Evolutionary conservation across 1,140 invertebrate species (phyloP).

Genomic region (Drosophila orosa): DNA sequence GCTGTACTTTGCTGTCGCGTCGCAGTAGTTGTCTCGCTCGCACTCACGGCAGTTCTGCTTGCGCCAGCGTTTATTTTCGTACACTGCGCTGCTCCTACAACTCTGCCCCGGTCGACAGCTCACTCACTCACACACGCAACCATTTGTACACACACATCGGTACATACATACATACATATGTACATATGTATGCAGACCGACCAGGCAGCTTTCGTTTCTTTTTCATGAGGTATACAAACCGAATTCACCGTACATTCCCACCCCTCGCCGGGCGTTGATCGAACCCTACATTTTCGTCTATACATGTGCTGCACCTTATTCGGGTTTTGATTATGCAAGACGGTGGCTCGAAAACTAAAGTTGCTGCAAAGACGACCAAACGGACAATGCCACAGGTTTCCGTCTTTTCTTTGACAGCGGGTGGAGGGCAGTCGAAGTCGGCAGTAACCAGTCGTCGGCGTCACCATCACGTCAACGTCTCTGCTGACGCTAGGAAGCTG

Average conservation of each 20-base stretch:
- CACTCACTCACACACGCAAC: conserved; percentile 31
- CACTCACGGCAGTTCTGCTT: conserved; percentile 54
- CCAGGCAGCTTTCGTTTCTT: conserved; percentile 72
- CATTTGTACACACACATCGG: conserved; percentile 17
- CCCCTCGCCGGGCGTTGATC: conserved; percentile 7
- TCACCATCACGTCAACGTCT: conserved; percentile 56
- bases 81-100: conserved; percentile 61
- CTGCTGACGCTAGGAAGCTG: conserved; percentile 64
- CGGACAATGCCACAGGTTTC: conserved; percentile 50
- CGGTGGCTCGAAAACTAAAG: conserved; percentile 13
- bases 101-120: conserved; percentile 49
- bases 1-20: conserved; percentile 79
- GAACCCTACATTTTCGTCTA: conserved; percentile 27
- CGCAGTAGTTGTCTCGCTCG: conserved; percentile 76
- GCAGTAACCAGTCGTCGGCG: conserved; percentile 55
- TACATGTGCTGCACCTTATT: conserved; percentile 29
- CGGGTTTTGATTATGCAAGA: conserved; percentile 44
- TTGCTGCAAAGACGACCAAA: conserved; percentile 2
- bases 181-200: conserved; percentile 18
- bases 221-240: conserved; percentile 61
- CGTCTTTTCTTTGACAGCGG: conserved; percentile 15
- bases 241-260: conserved; percentile 34
- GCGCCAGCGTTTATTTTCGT: conserved; percentile 75
- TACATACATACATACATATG: conserved; percentile 3
- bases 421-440: conserved; percentile 55